A percentile compares a stretch with the other conserved stretches of the same genome.
These are phyloP conservation scores for Drosophila lacertosa DNA, from an alignment of 1,140 invertebrate species.

Conservation along the genomic window DNA sequence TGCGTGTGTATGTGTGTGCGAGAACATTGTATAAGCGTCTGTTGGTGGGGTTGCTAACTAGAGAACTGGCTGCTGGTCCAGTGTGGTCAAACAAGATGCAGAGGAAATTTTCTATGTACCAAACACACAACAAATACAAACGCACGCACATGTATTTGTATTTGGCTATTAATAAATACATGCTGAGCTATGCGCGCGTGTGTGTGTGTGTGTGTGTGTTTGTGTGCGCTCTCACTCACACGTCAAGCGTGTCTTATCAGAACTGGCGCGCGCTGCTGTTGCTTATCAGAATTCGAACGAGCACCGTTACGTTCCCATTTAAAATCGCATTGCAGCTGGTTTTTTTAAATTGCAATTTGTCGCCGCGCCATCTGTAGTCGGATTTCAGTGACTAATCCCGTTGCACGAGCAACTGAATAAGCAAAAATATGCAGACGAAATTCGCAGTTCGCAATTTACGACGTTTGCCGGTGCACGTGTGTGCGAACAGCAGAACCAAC, in stretches of 20 bases:
- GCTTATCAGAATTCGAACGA: slow-evolving; percentile 19
- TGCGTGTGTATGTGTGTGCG: slow-evolving; percentile 3
- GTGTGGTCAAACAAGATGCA: slow-evolving; percentile 22
- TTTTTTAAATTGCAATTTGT: not conserved
- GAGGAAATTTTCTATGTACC: not conserved
- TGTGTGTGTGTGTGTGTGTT: not conserved
- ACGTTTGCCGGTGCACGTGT: slow-evolving; percentile 4
- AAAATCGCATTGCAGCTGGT: slow-evolving; percentile 1
- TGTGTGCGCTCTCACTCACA: slow-evolving; percentile 3
- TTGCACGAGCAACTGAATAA: slow-evolving; percentile 8
- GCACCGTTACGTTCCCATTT: not conserved
- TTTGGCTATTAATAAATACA: slow-evolving; percentile 34
- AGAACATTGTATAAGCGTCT: slow-evolving; percentile 30
- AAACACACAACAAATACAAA: not conserved
- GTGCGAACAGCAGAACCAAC: not conserved
- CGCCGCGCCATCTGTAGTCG: not conserved
- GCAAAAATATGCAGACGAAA: not conserved
- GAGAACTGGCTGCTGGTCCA: slow-evolving; percentile 20
- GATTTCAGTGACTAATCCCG: not conserved
- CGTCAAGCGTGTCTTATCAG: slow-evolving; percentile 9
- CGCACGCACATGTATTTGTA: not conserved
- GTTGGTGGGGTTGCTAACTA: slow-evolving; percentile 20
- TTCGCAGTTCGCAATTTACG: not conserved
- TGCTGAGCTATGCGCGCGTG: slow-evolving; percentile 10
- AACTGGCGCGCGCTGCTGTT: not conserved